These are phyloP conservation scores for Gymnogyps californianus DNA, from an alignment of 2,113 vertebrate genomes.

Conservation along the genomic window DNA sequence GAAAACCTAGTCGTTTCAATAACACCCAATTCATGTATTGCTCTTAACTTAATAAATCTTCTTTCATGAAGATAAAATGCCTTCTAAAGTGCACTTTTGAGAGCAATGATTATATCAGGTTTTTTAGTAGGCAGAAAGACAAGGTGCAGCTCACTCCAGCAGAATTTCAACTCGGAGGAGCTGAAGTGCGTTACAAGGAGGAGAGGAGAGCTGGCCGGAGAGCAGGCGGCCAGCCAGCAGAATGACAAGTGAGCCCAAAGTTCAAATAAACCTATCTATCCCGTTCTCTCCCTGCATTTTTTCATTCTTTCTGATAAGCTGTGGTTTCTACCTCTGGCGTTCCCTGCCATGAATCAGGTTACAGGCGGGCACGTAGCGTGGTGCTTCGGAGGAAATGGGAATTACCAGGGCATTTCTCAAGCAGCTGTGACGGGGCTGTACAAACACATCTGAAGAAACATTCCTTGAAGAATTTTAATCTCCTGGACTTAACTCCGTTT, in stretches of 20 bases:
- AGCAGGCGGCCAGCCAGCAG: background rate
- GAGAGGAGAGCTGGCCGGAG: background rate
- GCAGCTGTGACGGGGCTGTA: background rate
- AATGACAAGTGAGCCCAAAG: background rate
- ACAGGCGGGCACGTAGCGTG: background rate
- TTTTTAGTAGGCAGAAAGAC: background rate
- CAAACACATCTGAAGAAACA: background rate
- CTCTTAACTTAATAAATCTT: conserved; percentile 29
- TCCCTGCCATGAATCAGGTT: background rate
- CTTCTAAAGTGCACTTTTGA: conserved; percentile 20
- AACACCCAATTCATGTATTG: background rate
- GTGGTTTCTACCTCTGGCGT: background rate
- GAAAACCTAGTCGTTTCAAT: background rate
- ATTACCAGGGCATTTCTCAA: background rate
- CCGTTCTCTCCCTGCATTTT: background rate
- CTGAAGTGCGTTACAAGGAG: fast-evolving
- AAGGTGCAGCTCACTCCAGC: background rate
- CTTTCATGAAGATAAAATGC: conserved; percentile 48
- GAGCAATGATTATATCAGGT: background rate
- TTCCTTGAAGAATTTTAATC: background rate
- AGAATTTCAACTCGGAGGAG: background rate
- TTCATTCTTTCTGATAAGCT: background rate
- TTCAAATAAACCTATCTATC: background rate
- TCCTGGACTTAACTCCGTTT: background rate
- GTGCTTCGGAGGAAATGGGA: background rate